Conservation (phyloP, 2,113 vertebrate species). For the Opisthocomus hoazin region DNA sequence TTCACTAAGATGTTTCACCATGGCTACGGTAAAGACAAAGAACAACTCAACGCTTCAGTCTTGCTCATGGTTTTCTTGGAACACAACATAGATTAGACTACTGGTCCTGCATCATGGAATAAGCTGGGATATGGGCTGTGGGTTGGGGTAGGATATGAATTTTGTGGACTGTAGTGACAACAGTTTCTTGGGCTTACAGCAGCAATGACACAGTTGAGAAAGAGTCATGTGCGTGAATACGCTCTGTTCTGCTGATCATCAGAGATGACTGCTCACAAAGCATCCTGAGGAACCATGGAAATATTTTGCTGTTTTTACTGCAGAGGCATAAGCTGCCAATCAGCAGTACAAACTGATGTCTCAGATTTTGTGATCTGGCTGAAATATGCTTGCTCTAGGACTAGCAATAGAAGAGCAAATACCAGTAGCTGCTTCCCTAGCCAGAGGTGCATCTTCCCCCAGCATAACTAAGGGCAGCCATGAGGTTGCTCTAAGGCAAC, state of each 20-base stretch:
- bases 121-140: not conserved
- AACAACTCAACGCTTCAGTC: not conserved
- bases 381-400: not conserved
- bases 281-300: not conserved
- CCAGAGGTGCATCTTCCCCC: not conserved
- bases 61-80: not conserved
- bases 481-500: not conserved
- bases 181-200: not conserved
- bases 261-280: not conserved
- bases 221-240: fast-evolving
- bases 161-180: not conserved
- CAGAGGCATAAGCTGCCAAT: not conserved
- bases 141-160: not conserved
- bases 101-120: not conserved
- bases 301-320: not conserved
- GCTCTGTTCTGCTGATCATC: not conserved
- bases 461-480: not conserved
- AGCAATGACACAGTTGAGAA: not conserved
- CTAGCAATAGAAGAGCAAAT: not conserved
- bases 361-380: not conserved
- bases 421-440: not conserved
- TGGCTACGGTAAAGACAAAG: not conserved
- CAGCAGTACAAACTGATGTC: not conserved
- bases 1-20: not conserved
- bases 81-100: not conserved